phyloP scores from a whole-genome alignment of 2,113 vertebrate genomes.

The Cyanoramphus novaezelandiae region DNA sequence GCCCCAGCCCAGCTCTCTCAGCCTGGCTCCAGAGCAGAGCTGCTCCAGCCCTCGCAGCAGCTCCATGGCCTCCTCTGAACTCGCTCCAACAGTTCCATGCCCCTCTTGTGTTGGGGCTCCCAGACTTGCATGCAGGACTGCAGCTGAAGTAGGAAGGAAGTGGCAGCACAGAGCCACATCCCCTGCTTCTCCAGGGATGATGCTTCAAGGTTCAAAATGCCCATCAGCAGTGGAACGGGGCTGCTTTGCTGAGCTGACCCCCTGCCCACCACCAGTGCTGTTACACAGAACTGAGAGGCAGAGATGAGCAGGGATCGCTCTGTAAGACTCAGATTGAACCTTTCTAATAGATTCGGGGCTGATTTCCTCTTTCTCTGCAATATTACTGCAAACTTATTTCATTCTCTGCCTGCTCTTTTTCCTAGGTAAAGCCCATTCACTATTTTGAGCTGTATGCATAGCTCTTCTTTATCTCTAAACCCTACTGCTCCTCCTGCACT shows the following conservation, averaged over 20 bases:
- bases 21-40: neutral
- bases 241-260: neutral
- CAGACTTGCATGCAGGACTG: neutral
- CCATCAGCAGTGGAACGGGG: rapidly evolving
- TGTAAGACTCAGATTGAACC: neutral
- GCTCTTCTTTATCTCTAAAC: neutral
- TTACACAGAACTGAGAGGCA: neutral
- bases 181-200: neutral
- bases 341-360: neutral
- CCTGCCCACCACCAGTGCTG: neutral
- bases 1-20: too few relatives aligned
- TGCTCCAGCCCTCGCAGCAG: neutral
- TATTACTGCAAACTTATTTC: neutral
- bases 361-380: neutral
- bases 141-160: neutral
- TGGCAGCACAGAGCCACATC: neutral
- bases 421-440: slow-evolving; percentile 18
- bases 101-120: neutral
- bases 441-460: neutral
- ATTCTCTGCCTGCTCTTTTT: slow-evolving; percentile 2
- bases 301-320: neutral
- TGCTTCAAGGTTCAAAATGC: neutral
- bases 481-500: neutral
- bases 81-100: neutral
- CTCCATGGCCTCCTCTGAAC: neutral